These are phyloP conservation scores for Cryptus viduatorius DNA, from an alignment of 2,888 invertebrate genomes.

Conservation along the genomic window DNA sequence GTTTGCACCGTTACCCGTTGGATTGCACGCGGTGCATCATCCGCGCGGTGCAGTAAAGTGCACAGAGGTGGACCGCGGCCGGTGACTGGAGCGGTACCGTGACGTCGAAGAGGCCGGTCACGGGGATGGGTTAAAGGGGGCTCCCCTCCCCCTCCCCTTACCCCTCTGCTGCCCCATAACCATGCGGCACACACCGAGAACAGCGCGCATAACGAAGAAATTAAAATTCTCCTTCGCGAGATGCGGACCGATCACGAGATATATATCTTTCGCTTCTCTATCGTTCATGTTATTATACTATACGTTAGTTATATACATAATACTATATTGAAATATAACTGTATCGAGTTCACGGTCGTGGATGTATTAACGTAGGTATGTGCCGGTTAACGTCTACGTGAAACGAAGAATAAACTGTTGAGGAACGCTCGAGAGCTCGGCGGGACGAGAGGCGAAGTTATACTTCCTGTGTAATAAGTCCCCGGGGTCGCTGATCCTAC, in stretches of 20 bases:
- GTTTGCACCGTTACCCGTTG: constrained; percentile 58
- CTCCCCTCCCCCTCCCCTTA: not conserved
- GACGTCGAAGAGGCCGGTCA: constrained; percentile 53
- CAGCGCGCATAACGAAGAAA: constrained; percentile 42
- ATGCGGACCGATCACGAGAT: constrained; percentile 64
- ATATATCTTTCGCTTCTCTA: constrained; percentile 46
- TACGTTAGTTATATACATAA: constrained; percentile 15
- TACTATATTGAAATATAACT: constrained; percentile 57
- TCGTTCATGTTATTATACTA: constrained; percentile 57
- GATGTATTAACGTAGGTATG: constrained; percentile 45
- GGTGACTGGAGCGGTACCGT: constrained; percentile 49
- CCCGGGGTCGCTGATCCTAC: constrained; percentile 60
- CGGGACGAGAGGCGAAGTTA: constrained; percentile 8
- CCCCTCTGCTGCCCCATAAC: not conserved
- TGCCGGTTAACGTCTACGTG: constrained; percentile 37
- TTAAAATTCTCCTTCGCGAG: constrained; percentile 61
- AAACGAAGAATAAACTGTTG: constrained; percentile 43
- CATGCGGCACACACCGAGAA: constrained; percentile 44
- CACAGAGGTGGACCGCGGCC: constrained; percentile 56
- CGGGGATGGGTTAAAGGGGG: constrained; percentile 15
- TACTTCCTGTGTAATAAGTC: constrained; percentile 66
- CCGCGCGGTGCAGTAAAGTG: constrained; percentile 40
- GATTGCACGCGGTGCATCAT: constrained; percentile 60
- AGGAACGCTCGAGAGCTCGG: constrained; percentile 20
- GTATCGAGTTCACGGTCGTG: constrained; percentile 60